Base-by-base conservation (phyloP, 2,113 vertebrate genomes). In the Circaetus cinerascens region DNA sequence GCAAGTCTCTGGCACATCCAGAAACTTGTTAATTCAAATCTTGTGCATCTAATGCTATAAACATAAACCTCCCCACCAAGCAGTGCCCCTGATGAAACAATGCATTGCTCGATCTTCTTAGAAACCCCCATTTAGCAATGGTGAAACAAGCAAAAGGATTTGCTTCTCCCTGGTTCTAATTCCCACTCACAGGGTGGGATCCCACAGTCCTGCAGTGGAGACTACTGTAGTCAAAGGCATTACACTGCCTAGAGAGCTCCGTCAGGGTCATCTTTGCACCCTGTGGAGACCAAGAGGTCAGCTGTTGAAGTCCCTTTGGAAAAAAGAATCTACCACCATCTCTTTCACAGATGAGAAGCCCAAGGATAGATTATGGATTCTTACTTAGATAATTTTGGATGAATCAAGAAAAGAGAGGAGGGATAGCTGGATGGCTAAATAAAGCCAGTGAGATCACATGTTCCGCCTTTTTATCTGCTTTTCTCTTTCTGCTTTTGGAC, bases 391-490 rank as follows among this genome's bases (percentile, higher is more conserved):
- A 96, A 96, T 95, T 97, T 96, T 96, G 96, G 95, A 97, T 97
- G 84, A 98, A 98, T 97, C 86, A 92, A 95, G 92, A 83, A 97
- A 86, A 96, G 91, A 91, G 95, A 94, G 88, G 72, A 93, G 90
- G 68, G 55, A 55, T 88, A 94, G 90, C 71, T 92, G 90, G 56
- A 83, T 88, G 91, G 83, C 97, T 98, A 98, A 98, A 98, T 98
- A 97, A 98, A 98, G 95, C 94, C 74, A 97, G 86, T 98, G 97
- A 98, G 97, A 97, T 98, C 98, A 98, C 98, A 98, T 98, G 98
- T 97, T 98, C 97, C 1, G 89, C 94, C 88, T 98, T 98, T 98
- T 98, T 97, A 97, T 98, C 96, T 98, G 93, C 95, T 97, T 97
- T 96, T 96, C 92, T 97, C 64, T 80, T 96, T 97, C 97, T 96